A percentile compares a stretch with the other conserved stretches of the same genome.
Conservation (phyloP, 2,113 vertebrate species). For the Salvelinus namaycush region DNA sequence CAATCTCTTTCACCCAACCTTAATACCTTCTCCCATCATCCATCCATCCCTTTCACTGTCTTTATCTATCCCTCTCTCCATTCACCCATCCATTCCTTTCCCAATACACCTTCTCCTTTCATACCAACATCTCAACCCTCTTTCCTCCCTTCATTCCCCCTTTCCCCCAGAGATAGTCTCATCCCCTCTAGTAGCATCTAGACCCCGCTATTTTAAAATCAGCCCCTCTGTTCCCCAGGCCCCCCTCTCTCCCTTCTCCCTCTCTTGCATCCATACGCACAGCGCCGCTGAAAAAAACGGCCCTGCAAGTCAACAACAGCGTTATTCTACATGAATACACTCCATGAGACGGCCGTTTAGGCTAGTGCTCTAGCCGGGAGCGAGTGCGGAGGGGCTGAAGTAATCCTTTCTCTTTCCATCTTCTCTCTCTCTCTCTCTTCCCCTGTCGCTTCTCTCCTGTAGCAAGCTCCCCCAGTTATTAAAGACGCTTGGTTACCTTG, state of each 20-base stretch:
- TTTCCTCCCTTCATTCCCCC: background rate
- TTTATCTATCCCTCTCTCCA: no score
- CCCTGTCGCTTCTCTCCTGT: background rate
- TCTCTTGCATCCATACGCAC: background rate
- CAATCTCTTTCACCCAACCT: no score
- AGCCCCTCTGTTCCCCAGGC: no score
- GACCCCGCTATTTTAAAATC: background rate
- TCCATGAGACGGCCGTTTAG: slow-evolving; percentile 14
- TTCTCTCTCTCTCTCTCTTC: background rate
- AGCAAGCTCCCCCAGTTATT: background rate
- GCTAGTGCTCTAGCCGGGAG: slow-evolving; percentile 10
- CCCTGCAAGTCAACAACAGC: background rate
- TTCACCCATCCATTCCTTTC: background rate
- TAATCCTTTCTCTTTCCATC: slow-evolving; percentile 4
- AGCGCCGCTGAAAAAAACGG: background rate
- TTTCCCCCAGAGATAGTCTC: background rate
- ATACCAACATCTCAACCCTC: no score
- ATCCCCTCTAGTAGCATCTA: background rate
- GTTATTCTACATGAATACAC: slow-evolving; percentile 17
- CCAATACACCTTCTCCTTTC: background rate
- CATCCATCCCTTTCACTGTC: no score
- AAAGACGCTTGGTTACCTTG: background rate
- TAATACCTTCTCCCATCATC: no score
- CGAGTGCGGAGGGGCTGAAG: slow-evolving; percentile 4
- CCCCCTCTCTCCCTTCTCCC: no score